Evolutionary conservation across 2,797 vertebrate genomes (phyloP), one percentile per base, ranked within the genome.

Genomic region (Carcharodon carcharias): DNA sequence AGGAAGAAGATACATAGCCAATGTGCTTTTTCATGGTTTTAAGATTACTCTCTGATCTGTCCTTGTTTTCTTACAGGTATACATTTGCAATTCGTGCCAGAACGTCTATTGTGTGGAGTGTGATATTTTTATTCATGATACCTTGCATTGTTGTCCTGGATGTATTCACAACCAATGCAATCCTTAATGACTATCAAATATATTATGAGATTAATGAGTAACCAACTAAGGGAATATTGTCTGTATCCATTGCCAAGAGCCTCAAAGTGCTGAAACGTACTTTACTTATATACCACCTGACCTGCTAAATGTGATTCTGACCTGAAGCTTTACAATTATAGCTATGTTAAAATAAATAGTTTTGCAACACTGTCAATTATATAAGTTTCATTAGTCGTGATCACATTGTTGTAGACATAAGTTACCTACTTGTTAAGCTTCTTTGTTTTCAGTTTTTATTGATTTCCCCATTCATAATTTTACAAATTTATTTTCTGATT

Each of bases 111-210:
- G 99, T 65, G 96, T 98, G 97, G 99, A 99, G 73, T 99, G 99
- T 3, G 99, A 99, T 96, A 91, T 99, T 96, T 99, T 99, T 97
- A 97, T 99, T 97, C 99, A 99, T 4, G 99, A 99, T 65, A 98
- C 98, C 0, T 98, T 99, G 73, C 99, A 99, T 97, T 99, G 99
- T 97, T 99, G 99, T 96, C 99, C 99, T 92, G 98, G 98, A 96
- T 99, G 99, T 96, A 98, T 99, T 96, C 98, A 99, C 16, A 97
- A 96, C 95, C 98, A 98, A 95, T 97, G 97, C 35, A 8, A 96
- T 93, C 96, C 98, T 40, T 96, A 97, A 23, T 67, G 12, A 96
- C 63, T 40, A 50, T 63, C 23, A 40, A 69, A n/a, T 54, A 85
- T 50, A 67, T 4, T 4, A 88, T 61, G 89, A 77, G 58, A 63